Evolutionary conservation across 2,797 vertebrate species (phyloP).

Genomic region (Channallabes apus): DNA sequence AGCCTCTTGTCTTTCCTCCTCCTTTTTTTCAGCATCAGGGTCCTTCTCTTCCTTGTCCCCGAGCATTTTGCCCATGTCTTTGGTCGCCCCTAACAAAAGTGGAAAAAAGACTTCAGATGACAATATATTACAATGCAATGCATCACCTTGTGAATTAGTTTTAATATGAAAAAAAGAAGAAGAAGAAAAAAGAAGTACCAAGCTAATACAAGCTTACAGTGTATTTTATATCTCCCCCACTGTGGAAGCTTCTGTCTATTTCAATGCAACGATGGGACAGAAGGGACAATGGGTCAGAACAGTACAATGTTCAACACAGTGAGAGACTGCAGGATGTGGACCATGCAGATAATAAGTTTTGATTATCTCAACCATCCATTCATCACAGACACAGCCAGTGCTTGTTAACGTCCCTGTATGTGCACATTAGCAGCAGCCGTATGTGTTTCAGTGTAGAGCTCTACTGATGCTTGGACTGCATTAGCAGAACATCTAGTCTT

Average conservation of each 20-base stretch:
- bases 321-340: conserved; percentile 48
- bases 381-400: conserved; percentile 35
- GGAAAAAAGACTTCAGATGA: conserved; percentile 17
- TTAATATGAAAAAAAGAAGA: conserved; percentile 26
- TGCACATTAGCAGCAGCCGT: conserved; percentile 26
- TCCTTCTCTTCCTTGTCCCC: conserved; percentile 98
- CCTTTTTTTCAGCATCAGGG: conserved; percentile 94
- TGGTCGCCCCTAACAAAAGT: conserved; percentile 87
- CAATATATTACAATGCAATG: conserved; percentile 25
- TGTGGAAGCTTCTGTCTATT: conserved; percentile 39
- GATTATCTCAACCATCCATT: conserved; percentile 47
- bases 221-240: conserved; percentile 37
- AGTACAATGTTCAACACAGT: conserved; percentile 53
- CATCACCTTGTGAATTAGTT: conserved; percentile 21
- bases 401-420: conserved; percentile 34
- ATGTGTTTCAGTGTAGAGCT: conserved; percentile 17
- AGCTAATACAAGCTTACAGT: not conserved
- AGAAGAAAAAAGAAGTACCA: conserved; percentile 27
- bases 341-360: conserved; percentile 50
- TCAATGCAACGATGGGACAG: conserved; percentile 20
- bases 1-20: conserved; percentile 94
- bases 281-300: conserved; percentile 56
- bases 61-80: conserved; percentile 99
- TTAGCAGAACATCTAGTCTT: conserved; percentile 13
- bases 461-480: conserved; percentile 27